Conservation (phyloP, 2,797 vertebrate species). For the Petrocephalus sullivani region DNA sequence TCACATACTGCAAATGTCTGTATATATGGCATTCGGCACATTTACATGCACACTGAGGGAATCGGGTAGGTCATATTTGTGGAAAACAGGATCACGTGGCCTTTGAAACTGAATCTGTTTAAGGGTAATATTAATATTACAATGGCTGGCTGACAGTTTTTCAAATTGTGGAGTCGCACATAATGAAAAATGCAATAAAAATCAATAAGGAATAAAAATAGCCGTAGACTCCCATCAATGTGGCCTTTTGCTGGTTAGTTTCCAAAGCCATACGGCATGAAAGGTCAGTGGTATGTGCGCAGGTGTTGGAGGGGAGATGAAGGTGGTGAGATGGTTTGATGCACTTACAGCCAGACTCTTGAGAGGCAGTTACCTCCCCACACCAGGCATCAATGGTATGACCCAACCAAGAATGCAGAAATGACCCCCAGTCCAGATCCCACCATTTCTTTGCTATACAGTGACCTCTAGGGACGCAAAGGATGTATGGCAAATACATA, state of each 20-base stretch:
- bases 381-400: neutral
- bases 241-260: slow-evolving; percentile 45
- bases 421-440: neutral
- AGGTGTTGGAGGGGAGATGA: neutral
- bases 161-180: slow-evolving; percentile 43
- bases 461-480: neutral
- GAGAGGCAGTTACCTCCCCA: neutral
- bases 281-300: slow-evolving; percentile 52
- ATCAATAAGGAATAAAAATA: slow-evolving; percentile 40
- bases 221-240: slow-evolving; percentile 37
- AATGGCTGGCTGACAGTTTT: slow-evolving; percentile 46
- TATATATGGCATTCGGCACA: neutral
- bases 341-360: neutral
- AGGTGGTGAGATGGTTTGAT: neutral
- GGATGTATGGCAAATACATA: neutral
- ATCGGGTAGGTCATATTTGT: slow-evolving; percentile 20
- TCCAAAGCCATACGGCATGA: slow-evolving; percentile 36
- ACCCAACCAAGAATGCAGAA: neutral
- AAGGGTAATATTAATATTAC: slow-evolving; percentile 36
- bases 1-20: neutral
- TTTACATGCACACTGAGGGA: neutral
- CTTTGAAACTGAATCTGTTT: slow-evolving; percentile 40
- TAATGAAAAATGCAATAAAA: slow-evolving; percentile 47
- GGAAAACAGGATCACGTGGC: slow-evolving; percentile 27
- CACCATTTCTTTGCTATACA: neutral